A percentile compares a stretch with the other conserved stretches of the same genome.
Conservation (phyloP, 2,113 vertebrate genomes). For the Oriolus oriolus region DNA sequence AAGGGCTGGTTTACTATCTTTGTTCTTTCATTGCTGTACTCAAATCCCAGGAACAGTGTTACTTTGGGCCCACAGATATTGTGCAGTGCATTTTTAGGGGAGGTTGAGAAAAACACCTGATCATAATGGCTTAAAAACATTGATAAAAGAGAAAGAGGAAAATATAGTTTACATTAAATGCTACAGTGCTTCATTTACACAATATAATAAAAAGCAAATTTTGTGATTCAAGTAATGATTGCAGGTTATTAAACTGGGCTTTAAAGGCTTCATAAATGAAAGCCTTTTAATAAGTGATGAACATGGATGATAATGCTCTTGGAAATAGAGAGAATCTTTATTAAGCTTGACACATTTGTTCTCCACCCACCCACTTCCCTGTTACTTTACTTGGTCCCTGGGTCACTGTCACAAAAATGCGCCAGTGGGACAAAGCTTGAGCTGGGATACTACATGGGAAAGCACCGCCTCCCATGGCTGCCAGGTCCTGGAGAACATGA, state of each 20-base stretch:
- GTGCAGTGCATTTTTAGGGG: background rate
- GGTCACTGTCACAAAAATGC: background rate
- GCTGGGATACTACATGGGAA: background rate
- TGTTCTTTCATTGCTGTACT: background rate
- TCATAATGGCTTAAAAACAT: constrained; percentile 1
- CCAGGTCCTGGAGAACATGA: background rate
- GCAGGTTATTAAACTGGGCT: constrained; percentile 45
- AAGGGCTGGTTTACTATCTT: background rate
- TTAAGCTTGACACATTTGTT: constrained; percentile 18
- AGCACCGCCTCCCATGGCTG: background rate
- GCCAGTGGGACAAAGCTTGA: background rate
- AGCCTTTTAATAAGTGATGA: constrained; percentile 59
- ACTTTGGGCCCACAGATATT: background rate
- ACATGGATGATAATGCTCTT: background rate
- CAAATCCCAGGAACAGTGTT: background rate
- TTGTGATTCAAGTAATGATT: constrained; percentile 51
- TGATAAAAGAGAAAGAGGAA: background rate
- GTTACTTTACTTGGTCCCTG: background rate
- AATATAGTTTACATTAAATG: constrained; percentile 25
- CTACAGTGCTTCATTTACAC: constrained; percentile 18
- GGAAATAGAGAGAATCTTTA: constrained; percentile 32
- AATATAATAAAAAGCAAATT: constrained; percentile 51
- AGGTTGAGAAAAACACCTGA: background rate
- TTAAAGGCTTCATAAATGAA: constrained; percentile 52
- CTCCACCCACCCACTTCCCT: background rate